phyloP scores from a whole-genome alignment of 2,113 vertebrate genomes.

The Merops nubicus region DNA sequence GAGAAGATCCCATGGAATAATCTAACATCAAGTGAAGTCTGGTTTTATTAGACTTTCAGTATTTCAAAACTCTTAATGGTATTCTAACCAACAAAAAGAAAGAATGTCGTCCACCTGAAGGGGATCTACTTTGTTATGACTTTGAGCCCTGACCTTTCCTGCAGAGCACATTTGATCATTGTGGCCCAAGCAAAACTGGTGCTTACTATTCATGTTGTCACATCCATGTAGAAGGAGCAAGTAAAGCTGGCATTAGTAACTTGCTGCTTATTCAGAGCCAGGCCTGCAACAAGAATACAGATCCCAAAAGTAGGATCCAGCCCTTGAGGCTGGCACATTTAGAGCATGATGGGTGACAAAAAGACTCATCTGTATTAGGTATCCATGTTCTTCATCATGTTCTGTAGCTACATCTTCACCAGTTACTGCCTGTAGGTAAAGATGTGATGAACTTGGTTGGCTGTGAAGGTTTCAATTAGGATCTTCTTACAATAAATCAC shows the following conservation, averaged over 20 bases:
- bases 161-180: neutral
- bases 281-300: neutral
- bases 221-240: neutral
- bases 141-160: neutral
- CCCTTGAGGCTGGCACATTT: neutral
- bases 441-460: neutral
- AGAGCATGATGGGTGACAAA: neutral
- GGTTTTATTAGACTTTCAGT: neutral
- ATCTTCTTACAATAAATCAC: neutral
- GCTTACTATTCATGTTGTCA: neutral
- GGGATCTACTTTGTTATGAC: neutral
- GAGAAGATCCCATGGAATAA: neutral
- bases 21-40: neutral
- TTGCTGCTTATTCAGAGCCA: neutral
- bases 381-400: neutral
- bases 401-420: neutral
- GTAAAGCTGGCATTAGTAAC: neutral
- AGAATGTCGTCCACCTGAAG: neutral
- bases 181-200: neutral
- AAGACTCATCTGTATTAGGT: neutral
- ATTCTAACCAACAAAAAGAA: neutral
- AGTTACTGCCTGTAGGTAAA: neutral
- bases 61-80: neutral
- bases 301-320: neutral
- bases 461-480: neutral